Percentiles rank a stretch among this genome's conserved stretches.
These are phyloP conservation scores for Deilephila elpenor DNA, from an alignment of 2,888 invertebrate species.

Conservation along the genomic window DNA sequence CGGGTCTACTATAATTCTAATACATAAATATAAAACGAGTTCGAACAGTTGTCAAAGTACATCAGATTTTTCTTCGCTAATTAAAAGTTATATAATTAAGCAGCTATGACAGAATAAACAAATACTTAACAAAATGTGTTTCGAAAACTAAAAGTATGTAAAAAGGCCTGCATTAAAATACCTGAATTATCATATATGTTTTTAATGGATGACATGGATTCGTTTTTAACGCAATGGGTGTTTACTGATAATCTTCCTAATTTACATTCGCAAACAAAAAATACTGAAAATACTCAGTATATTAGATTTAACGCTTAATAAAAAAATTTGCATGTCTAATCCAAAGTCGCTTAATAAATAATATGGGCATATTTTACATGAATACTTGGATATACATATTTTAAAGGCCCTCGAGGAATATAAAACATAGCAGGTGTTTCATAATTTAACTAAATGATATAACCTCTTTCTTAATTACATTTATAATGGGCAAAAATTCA, in stretches of 20 bases:
- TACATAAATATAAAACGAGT: too few relatives aligned
- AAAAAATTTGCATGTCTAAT: background rate
- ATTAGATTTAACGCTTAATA: background rate
- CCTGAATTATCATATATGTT: too few relatives aligned
- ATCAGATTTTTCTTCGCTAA: too few relatives aligned
- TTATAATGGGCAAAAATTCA: constrained; percentile 4
- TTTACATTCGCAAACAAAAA: background rate
- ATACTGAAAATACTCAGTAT: background rate
- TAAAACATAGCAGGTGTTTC: constrained; percentile 12
- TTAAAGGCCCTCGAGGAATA: constrained; percentile 13
- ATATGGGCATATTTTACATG: background rate
- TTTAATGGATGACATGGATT: too few relatives aligned
- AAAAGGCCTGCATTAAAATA: background rate
- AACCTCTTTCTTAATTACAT: background rate
- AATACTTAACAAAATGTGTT: too few relatives aligned
- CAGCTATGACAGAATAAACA: too few relatives aligned
- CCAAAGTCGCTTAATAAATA: background rate
- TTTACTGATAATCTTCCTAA: background rate
- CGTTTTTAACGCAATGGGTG: too few relatives aligned
- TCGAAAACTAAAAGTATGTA: too few relatives aligned
- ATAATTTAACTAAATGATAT: constrained; percentile 15
- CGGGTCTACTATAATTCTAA: too few relatives aligned
- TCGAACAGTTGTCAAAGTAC: too few relatives aligned
- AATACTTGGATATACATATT: background rate
- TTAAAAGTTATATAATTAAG: too few relatives aligned